These are phyloP conservation scores for Xenus cinereus DNA, from an alignment of 2,113 vertebrate species.

Conservation along the genomic window DNA sequence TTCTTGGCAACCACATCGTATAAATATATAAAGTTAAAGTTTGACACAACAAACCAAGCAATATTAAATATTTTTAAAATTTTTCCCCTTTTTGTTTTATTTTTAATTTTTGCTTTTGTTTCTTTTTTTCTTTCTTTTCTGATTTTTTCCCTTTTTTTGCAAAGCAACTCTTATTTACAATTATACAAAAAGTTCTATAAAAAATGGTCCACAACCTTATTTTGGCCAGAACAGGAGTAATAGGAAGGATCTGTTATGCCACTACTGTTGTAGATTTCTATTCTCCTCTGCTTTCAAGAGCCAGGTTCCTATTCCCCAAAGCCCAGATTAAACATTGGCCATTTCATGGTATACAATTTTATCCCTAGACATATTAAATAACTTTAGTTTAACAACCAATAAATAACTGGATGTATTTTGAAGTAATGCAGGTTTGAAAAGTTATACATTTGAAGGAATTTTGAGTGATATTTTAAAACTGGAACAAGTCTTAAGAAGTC, in stretches of 20 bases:
- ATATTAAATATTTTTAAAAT: conserved; percentile 85
- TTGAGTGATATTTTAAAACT: conserved; percentile 39
- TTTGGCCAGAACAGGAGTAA: conserved; percentile 58
- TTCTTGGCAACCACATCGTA: conserved; percentile 82
- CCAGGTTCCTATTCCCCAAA: conserved; percentile 27
- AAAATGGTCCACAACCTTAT: conserved; percentile 86
- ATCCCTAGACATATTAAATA: conserved; percentile 49
- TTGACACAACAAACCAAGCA: conserved; percentile 88
- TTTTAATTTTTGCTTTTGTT: not conserved
- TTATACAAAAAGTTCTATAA: conserved; percentile 76
- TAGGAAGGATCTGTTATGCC: not conserved
- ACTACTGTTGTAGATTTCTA: not conserved
- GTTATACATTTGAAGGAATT: conserved; percentile 57
- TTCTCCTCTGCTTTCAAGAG: not conserved
- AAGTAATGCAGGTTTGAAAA: conserved; percentile 50
- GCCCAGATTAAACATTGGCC: conserved; percentile 45
- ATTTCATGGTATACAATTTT: conserved; percentile 37
- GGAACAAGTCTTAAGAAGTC: conserved; percentile 27
- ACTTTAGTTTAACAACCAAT: conserved; percentile 61
- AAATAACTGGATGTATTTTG: conserved; percentile 59
- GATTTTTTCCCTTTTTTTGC: conserved; percentile 7
- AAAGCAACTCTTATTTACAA: conserved; percentile 92
- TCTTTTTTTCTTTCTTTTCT: not conserved
- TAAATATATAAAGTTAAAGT: conserved; percentile 96
- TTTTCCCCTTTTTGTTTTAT: not conserved